Evolutionary conservation across 2,797 vertebrate species (phyloP), one percentile per base, ranked within the genome.

Genomic region (Parambassis ranga): DNA sequence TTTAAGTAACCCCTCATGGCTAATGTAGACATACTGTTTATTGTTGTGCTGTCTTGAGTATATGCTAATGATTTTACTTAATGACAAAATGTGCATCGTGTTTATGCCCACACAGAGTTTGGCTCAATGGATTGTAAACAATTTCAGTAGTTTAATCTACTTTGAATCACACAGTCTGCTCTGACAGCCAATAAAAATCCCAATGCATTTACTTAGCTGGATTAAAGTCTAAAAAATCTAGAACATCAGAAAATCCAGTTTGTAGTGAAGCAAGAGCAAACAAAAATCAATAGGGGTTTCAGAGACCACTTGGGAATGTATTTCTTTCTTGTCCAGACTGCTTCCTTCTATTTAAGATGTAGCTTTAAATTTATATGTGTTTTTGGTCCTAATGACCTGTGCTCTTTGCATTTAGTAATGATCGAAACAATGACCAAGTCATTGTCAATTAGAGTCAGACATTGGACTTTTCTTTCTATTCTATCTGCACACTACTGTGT

Each of bases 271-370:
- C n/a, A n/a, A n/a, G n/a, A n/a, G n/a, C n/a, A n/a, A n/a, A 13
- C 33, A 10, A 38, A 72, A 57, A 75, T 67, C 55, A 70, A 57
- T 71, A 11, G 37, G 20, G 9, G 26, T 11, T n/a, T n/a, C n/a
- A n/a, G n/a, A n/a, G n/a, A n/a, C n/a, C n/a, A n/a, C n/a, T n/a
- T n/a, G n/a, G n/a, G 7, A 14, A 6, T 33, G 53, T 5, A 10
- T 24, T 3, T 42, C 7, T 31, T 5, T 63, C 9, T 19, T 27
- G 28, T 18, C 4, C 16, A 10, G 10, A 24, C 53, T 55, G 32
- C 23, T 15, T 39, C 33, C 56, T 51, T 26, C 39, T 38, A 27
- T 30, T 68, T 64, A 47, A 38, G 23, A 65, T 47, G 53, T 32
- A 3, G 27, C 30, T 68, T 64, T 47, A 38, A 23, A 65, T 47